These are phyloP conservation scores for Pristionchus japonicus DNA, from an alignment of 2,888 invertebrate genomes.

Conservation along the genomic window DNA sequence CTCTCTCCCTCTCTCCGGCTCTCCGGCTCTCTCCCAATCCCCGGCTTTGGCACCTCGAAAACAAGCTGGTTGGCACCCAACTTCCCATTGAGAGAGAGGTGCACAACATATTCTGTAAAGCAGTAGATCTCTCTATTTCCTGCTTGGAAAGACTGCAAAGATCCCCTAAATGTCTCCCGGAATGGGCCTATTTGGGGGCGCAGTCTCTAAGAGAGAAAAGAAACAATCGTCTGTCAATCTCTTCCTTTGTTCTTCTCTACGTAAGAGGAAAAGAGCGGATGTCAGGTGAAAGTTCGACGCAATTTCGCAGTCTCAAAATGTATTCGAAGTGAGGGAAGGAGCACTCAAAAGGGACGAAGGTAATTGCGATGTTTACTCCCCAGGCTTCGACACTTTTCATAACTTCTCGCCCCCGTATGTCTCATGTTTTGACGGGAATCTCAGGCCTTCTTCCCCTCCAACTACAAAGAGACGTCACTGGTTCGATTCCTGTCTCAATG, in stretches of 20 bases:
- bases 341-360: neutral
- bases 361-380: constrained; percentile 18
- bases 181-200: neutral
- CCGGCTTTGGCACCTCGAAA: constrained; percentile 19
- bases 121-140: neutral
- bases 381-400: neutral
- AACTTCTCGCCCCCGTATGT: neutral
- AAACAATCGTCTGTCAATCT: constrained; percentile 4
- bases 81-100: neutral
- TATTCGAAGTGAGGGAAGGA: neutral
- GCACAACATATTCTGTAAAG: neutral
- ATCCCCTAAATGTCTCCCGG: neutral
- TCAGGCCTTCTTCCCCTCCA: neutral
- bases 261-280: neutral
- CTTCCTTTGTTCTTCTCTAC: neutral
- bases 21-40: too few species aligned
- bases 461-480: neutral
- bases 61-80: neutral
- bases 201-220: neutral
- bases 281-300: constrained; percentile 17
- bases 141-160: neutral
- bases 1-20: too few species aligned
- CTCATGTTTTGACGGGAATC: neutral
- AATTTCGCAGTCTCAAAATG: constrained; percentile 1
- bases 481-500: neutral